Percentiles rank a stretch among this genome's conserved stretches.
phyloP scores from a whole-genome alignment of 2,113 vertebrate genomes.

The Sardina pilchardus region DNA sequence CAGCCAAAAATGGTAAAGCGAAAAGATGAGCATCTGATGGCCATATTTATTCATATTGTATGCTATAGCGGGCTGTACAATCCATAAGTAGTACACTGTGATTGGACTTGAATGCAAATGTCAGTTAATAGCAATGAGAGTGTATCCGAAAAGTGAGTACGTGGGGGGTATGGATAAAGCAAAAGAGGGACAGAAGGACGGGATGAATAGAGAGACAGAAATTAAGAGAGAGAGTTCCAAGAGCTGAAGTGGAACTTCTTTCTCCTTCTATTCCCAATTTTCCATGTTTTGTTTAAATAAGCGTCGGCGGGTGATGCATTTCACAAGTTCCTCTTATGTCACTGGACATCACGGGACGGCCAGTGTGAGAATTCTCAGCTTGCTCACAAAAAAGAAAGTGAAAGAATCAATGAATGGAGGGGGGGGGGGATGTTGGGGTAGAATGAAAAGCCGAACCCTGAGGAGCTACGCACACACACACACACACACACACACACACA shows the following conservation, averaged over 20 bases:
- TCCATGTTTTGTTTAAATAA: slow-evolving; percentile 55
- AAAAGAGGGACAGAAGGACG: neutral
- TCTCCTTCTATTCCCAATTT: slow-evolving; percentile 1
- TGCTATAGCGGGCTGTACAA: too few relatives aligned
- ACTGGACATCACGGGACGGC: slow-evolving; percentile 57
- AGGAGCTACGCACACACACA: slow-evolving; percentile 43
- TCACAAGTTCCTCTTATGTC: slow-evolving; percentile 63
- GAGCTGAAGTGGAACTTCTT: slow-evolving; percentile 32
- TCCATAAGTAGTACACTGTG: neutral
- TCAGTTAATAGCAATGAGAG: neutral
- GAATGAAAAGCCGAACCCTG: slow-evolving; percentile 46
- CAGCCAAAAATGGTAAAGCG: neutral
- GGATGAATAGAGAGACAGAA: neutral
- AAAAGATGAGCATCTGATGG: too few relatives aligned
- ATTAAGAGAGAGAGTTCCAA: neutral
- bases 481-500: too few relatives aligned
- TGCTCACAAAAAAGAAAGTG: slow-evolving; percentile 60
- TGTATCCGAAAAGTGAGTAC: neutral
- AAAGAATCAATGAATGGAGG: slow-evolving; percentile 59
- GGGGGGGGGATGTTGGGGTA: slow-evolving; percentile 15
- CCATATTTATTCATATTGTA: neutral
- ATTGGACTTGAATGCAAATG: neutral
- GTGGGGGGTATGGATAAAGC: neutral
- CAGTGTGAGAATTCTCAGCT: slow-evolving; percentile 70
- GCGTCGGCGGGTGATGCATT: slow-evolving; percentile 63